Conservation (phyloP, 1,140 invertebrate species). For the Magallana gigas region DNA sequence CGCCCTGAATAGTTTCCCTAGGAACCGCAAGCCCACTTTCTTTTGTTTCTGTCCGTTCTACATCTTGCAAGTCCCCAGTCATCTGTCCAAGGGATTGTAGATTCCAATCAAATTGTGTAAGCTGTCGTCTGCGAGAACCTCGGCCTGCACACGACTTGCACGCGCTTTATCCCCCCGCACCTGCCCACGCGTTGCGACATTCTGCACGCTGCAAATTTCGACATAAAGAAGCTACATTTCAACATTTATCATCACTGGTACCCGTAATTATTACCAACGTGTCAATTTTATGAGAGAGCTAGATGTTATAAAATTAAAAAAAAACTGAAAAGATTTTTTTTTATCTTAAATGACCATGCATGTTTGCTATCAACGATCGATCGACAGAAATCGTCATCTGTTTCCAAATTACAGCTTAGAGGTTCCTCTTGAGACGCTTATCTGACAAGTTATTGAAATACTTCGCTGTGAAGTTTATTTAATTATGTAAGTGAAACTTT, state of each 20-base stretch:
- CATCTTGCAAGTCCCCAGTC: background rate
- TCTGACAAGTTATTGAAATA: conserved; percentile 24
- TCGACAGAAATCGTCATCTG: conserved; percentile 15
- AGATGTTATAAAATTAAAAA: conserved; percentile 18
- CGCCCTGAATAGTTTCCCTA: background rate
- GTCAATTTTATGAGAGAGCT: conserved; percentile 1
- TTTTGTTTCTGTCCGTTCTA: background rate
- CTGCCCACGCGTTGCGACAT: conserved; percentile 27
- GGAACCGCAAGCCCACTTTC: background rate
- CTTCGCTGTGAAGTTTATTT: conserved; percentile 31
- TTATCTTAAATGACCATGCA: background rate
- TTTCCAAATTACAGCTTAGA: conserved; percentile 19
- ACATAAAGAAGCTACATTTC: background rate
- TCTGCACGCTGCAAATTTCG: background rate
- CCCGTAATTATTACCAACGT: background rate
- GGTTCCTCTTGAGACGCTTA: background rate
- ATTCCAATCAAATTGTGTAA: conserved; percentile 29
- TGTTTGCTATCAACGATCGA: conserved; percentile 20
- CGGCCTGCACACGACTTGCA: background rate
- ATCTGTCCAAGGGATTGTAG: conserved; percentile 20
- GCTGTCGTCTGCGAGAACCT: background rate
- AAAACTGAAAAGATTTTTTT: background rate
- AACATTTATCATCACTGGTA: background rate
- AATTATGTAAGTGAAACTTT: conserved; percentile 38
- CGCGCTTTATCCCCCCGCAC: conserved; percentile 14